Evolutionary conservation across 2,113 vertebrate genomes (phyloP).

Genomic region (Mastomys coucha): DNA sequence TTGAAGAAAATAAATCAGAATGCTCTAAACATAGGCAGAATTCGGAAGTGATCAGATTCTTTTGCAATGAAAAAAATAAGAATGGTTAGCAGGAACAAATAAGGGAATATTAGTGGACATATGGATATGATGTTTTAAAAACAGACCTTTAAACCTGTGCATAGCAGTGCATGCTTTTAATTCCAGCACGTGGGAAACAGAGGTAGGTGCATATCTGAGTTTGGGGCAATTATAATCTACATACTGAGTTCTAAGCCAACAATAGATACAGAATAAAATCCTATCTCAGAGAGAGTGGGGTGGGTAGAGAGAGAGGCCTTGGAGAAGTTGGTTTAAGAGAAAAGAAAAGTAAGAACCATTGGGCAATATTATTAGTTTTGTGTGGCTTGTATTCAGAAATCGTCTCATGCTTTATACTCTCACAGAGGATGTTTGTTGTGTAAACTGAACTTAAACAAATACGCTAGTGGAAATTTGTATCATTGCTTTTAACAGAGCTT

Average conservation of each 20-base stretch:
- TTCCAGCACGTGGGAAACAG: background rate
- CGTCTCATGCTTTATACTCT: background rate
- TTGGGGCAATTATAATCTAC: background rate
- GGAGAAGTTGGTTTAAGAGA: slow-evolving; percentile 47
- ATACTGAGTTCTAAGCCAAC: background rate
- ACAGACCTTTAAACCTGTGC: background rate
- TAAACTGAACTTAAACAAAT: slow-evolving; percentile 15
- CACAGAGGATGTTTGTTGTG: background rate
- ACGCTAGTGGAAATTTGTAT: slow-evolving; percentile 5
- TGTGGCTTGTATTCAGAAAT: slow-evolving; percentile 12
- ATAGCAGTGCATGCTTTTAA: background rate
- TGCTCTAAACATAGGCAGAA: slow-evolving; percentile 14
- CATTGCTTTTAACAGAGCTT: slow-evolving; percentile 28
- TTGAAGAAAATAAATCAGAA: slow-evolving; percentile 44
- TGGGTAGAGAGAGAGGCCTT: background rate
- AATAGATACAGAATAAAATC: background rate
- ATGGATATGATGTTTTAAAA: slow-evolving; percentile 3
- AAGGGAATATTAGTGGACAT: background rate
- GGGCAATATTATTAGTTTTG: background rate
- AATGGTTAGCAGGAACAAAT: background rate
- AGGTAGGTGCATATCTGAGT: background rate
- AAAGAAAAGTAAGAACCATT: slow-evolving; percentile 23
- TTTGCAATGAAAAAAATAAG: background rate
- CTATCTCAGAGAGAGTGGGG: background rate
- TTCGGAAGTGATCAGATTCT: slow-evolving; percentile 20